Percentiles rank a stretch among this genome's conserved stretches.
Evolutionary conservation across 2,888 invertebrate genomes (phyloP).

Genomic region (Pseudoips prasinana): DNA sequence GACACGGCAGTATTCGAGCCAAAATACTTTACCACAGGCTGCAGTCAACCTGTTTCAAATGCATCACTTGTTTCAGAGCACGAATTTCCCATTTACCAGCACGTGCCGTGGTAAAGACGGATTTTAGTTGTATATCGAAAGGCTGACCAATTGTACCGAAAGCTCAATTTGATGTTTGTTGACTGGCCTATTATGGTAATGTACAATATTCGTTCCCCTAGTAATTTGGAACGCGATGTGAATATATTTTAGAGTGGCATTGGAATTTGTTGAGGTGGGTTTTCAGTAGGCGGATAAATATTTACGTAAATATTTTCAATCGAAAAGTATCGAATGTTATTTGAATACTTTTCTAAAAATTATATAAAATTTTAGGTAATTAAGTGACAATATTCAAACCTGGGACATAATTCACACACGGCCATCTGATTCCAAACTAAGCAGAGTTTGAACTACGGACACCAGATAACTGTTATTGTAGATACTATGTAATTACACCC

Average conservation of each 20-base stretch:
- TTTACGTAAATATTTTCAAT: neutral
- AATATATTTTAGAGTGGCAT: conserved; percentile 14
- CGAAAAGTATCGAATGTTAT: no score
- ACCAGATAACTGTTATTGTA: no score
- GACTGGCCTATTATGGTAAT: conserved; percentile 17
- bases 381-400: no score
- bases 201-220: conserved; percentile 8
- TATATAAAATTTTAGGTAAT: no score
- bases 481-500: no score
- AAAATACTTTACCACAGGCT: no score
- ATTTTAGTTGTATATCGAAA: conserved; percentile 5
- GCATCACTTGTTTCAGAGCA: neutral
- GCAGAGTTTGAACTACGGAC: no score
- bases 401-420: no score
- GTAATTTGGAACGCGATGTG: conserved; percentile 14
- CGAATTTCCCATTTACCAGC: neutral
- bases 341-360: neutral
- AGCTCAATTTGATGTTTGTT: conserved; percentile 17
- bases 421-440: no score
- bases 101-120: neutral
- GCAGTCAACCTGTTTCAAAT: neutral
- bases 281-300: neutral
- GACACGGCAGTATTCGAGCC: no score
- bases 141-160: conserved; percentile 17
- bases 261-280: neutral